These are phyloP conservation scores for Xenopus petersii DNA, from an alignment of 2,797 vertebrate species.

Conservation along the genomic window DNA sequence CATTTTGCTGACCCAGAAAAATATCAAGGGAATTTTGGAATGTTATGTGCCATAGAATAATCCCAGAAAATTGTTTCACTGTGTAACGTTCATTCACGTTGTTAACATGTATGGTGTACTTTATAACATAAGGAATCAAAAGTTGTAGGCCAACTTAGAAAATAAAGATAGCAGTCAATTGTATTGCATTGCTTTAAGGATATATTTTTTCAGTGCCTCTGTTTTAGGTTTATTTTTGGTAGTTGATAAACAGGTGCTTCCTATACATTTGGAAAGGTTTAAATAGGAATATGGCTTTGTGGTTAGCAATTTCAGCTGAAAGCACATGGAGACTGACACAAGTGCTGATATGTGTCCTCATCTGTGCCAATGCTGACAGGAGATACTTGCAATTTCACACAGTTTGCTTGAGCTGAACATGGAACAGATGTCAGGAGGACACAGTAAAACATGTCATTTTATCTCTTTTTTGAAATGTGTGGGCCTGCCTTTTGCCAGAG, in stretches of 20 bases:
- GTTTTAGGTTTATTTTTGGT: constrained; percentile 55
- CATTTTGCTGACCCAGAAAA: too few relatives aligned
- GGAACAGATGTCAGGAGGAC: constrained; percentile 68
- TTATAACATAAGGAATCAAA: too few relatives aligned
- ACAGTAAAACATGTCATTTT: constrained; percentile 47
- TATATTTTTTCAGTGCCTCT: constrained; percentile 27
- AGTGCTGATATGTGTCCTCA: constrained; percentile 54
- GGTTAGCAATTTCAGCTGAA: constrained; percentile 60
- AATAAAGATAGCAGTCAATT: neutral
- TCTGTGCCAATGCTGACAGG: constrained; percentile 61
- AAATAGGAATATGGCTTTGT: constrained; percentile 40
- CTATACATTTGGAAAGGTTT: constrained; percentile 48
- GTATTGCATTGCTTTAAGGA: neutral
- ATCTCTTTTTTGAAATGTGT: constrained; percentile 14
- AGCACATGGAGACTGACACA: constrained; percentile 44
- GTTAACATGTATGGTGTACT: too few relatives aligned
- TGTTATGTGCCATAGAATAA: too few relatives aligned
- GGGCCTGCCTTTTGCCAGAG: constrained; percentile 6
- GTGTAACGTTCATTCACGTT: too few relatives aligned
- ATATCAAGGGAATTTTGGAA: too few relatives aligned
- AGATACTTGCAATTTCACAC: constrained; percentile 51
- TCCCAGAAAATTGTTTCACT: too few relatives aligned
- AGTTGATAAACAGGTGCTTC: constrained; percentile 67
- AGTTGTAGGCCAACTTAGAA: too few relatives aligned
- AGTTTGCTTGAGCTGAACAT: constrained; percentile 49